Conservation (phyloP, 2,113 vertebrate genomes). For the Damaliscus lunatus region DNA sequence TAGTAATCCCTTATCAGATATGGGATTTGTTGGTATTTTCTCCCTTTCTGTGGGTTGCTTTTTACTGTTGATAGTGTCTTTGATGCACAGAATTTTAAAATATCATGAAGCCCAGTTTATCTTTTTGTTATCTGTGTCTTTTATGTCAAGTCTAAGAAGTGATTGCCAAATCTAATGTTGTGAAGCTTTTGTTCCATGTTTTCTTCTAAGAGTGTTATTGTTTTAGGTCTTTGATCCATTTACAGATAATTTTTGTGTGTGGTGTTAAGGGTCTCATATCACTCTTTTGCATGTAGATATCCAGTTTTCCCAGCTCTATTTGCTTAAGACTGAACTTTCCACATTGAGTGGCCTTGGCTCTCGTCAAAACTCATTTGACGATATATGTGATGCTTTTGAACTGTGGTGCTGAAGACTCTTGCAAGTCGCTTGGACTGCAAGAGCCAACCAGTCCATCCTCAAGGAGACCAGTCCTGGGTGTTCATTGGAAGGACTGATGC, state of each 20-base stretch:
- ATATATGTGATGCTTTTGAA: neutral
- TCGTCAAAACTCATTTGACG: neutral
- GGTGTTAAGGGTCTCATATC: neutral
- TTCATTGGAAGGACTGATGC: too few species aligned
- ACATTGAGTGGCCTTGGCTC: neutral
- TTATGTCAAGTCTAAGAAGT: neutral
- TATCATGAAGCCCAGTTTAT: neutral
- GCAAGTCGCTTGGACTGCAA: too few species aligned
- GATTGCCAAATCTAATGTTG: neutral
- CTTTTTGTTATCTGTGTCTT: neutral
- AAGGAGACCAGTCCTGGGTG: too few species aligned
- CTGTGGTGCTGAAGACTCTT: too few species aligned
- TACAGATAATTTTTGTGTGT: neutral
- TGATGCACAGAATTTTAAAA: neutral
- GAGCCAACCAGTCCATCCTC: too few species aligned
- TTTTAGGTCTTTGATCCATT: neutral
- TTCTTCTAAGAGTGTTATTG: neutral
- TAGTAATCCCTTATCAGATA: neutral
- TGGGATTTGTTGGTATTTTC: neutral
- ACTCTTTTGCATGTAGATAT: neutral
- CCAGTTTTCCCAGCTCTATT: neutral
- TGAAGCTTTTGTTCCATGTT: neutral
- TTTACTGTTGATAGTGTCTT: neutral
- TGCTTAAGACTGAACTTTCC: neutral
- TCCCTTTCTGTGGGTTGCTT: neutral